phyloP scores from a whole-genome alignment of 2,888 invertebrate species.

The Nomada ferruginata region DNA sequence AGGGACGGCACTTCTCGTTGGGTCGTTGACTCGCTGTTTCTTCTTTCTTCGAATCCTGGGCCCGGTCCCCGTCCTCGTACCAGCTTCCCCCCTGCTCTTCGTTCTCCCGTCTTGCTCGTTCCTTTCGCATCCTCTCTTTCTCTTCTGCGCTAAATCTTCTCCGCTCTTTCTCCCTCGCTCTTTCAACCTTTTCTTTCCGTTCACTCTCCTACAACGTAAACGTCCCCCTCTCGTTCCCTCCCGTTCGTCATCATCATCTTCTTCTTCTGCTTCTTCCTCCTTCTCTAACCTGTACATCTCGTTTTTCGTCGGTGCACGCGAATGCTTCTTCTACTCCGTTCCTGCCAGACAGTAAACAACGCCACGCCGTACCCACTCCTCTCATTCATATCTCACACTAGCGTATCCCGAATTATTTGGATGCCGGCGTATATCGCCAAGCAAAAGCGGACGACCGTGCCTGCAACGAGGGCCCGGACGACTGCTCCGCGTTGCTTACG shows the following conservation, averaged over 20 bases:
- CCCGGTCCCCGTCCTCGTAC: conserved; percentile 73
- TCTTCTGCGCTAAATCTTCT: conserved; percentile 26
- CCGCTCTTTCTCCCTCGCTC: conserved; percentile 1
- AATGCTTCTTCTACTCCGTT: conserved; percentile 68
- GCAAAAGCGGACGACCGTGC: conserved; percentile 32
- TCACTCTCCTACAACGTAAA: conserved; percentile 12
- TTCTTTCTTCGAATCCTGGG: conserved; percentile 81
- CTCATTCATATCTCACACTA: conserved; percentile 76
- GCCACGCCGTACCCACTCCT: conserved; percentile 70
- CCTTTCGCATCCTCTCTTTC: conserved; percentile 23
- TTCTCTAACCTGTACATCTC: conserved; percentile 17
- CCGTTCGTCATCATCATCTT: conserved; percentile 6
- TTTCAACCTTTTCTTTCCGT: conserved; percentile 15
- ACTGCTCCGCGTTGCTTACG: conserved; percentile 37
- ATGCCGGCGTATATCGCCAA: conserved; percentile 62
- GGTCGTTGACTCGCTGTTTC: conserved; percentile 82
- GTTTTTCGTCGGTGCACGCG: conserved; percentile 69
- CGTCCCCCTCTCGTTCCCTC: conserved; percentile 26
- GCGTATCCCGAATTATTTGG: conserved; percentile 72
- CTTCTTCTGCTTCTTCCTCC: conserved; percentile 16
- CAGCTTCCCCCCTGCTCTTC: conserved; percentile 65
- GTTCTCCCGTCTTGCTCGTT: conserved; percentile 44
- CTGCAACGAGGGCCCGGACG: conserved; percentile 23
- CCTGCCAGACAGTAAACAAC: conserved; percentile 81
- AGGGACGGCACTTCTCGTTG: conserved; percentile 73